Conservation (phyloP, 2,888 invertebrate species). For the Nomada ruficornis region DNA sequence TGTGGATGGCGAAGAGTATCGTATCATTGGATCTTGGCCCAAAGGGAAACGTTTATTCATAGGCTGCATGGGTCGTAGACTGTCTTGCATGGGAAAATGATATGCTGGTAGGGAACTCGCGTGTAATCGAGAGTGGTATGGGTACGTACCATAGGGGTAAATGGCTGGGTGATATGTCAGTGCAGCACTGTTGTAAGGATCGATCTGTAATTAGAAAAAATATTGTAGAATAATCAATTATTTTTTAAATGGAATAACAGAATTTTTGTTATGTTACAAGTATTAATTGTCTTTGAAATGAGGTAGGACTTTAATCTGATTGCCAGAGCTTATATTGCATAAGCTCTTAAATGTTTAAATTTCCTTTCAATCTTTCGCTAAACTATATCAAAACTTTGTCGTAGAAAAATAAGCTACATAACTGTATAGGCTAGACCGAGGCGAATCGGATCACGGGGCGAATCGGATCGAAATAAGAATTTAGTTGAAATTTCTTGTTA, state of each 20-base stretch:
- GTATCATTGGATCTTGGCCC: constrained; percentile 50
- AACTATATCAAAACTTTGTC: no score
- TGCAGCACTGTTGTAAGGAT: constrained; percentile 56
- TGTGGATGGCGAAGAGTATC: constrained; percentile 45
- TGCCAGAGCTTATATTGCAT: background rate
- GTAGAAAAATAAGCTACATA: no score
- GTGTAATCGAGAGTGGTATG: constrained; percentile 64
- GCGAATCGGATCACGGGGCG: no score
- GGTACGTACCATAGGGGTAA: constrained; percentile 58
- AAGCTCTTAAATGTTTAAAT: no score
- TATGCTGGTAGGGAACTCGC: constrained; percentile 49
- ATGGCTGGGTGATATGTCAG: constrained; percentile 59
- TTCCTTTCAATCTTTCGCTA: no score
- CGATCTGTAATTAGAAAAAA: constrained; percentile 52
- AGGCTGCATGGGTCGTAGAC: constrained; percentile 57
- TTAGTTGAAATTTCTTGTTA: no score
- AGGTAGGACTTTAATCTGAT: background rate
- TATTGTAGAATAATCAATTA: background rate
- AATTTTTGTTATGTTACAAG: background rate
- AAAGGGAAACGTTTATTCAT: constrained; percentile 57
- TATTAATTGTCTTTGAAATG: background rate
- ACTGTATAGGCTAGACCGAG: no score
- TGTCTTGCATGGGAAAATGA: constrained; percentile 59
- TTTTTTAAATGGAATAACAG: no score
- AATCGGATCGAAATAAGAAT: no score